Evolutionary conservation across 2,113 vertebrate genomes (phyloP).

Genomic region (Isurus oxyrinchus): DNA sequence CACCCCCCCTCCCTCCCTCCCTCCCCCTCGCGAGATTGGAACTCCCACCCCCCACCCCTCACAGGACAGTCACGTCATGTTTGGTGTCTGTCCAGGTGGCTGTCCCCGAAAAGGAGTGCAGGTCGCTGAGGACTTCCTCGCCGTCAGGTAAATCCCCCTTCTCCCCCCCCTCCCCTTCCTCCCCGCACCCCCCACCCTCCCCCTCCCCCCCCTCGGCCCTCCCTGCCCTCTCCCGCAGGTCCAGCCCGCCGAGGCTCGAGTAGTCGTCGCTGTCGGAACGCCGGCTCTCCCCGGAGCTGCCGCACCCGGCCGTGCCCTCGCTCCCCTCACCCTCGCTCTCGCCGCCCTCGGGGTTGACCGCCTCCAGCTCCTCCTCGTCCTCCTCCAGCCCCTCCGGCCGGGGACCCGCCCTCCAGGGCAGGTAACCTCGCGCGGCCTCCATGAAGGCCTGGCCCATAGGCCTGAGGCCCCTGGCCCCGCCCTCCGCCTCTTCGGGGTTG

Average conservation of each 20-base stretch:
- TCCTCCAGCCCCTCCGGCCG: too few relatives aligned
- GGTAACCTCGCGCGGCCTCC: too few relatives aligned
- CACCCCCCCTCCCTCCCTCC: too few relatives aligned
- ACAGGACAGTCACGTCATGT: background rate
- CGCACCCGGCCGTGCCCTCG: too few relatives aligned
- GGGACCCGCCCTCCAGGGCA: background rate
- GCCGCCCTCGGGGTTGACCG: too few relatives aligned
- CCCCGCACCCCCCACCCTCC: too few relatives aligned
- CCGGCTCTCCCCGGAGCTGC: background rate
- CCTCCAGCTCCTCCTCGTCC: background rate
- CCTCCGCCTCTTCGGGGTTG: background rate
- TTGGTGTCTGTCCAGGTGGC: background rate
- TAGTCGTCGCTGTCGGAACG: background rate
- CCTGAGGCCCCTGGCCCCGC: background rate
- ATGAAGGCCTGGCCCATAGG: background rate
- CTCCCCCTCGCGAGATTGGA: too few relatives aligned
- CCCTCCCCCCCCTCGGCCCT: too few relatives aligned
- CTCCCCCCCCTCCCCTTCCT: too few relatives aligned
- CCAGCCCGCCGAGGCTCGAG: background rate
- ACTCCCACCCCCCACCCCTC: background rate
- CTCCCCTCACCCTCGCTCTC: background rate
- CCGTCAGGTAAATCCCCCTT: background rate
- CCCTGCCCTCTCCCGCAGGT: background rate
- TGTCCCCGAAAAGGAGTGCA: background rate
- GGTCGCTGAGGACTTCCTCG: background rate